Percentiles rank a stretch among this genome's conserved stretches.
Conservation (phyloP, 2,888 invertebrate species). For the Agonum fuliginosum region DNA sequence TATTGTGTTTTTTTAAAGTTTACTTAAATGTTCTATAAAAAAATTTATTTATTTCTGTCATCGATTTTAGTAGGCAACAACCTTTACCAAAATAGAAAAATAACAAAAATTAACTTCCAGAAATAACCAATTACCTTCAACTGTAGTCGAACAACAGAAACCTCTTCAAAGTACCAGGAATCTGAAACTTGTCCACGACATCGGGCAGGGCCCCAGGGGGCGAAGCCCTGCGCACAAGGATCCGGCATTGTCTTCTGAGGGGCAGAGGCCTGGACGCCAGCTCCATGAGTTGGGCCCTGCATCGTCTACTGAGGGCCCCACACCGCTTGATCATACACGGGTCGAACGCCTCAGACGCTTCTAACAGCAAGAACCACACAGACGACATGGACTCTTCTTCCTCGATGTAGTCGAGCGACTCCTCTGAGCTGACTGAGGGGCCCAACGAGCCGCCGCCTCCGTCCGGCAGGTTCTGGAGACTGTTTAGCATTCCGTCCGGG, state of each 20-base stretch:
- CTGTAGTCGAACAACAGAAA: constrained; percentile 82
- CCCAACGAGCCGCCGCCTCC: constrained; percentile 72
- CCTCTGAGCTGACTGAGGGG: too few relatives aligned
- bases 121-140: constrained; percentile 69
- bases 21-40: too few relatives aligned
- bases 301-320: constrained; percentile 78
- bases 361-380: constrained; percentile 81
- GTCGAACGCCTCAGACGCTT: constrained; percentile 86
- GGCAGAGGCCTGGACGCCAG: constrained; percentile 81
- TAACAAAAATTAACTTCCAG: neutral
- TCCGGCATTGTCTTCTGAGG: constrained; percentile 79
- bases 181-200: constrained; percentile 76
- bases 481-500: constrained; percentile 88
- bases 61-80: too few relatives aligned
- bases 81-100: too few relatives aligned
- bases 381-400: constrained; percentile 75
- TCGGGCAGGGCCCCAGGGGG: constrained; percentile 77
- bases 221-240: constrained; percentile 74
- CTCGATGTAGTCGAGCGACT: neutral
- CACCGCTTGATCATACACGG: constrained; percentile 86
- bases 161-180: constrained; percentile 80
- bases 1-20: too few relatives aligned
- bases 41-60: too few relatives aligned
- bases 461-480: constrained; percentile 80
- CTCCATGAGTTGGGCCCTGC: constrained; percentile 80